A percentile compares a stretch with the other conserved stretches of the same genome.
Evolutionary conservation across 2,888 invertebrate species (phyloP).

Genomic region (Lypha dubia): DNA sequence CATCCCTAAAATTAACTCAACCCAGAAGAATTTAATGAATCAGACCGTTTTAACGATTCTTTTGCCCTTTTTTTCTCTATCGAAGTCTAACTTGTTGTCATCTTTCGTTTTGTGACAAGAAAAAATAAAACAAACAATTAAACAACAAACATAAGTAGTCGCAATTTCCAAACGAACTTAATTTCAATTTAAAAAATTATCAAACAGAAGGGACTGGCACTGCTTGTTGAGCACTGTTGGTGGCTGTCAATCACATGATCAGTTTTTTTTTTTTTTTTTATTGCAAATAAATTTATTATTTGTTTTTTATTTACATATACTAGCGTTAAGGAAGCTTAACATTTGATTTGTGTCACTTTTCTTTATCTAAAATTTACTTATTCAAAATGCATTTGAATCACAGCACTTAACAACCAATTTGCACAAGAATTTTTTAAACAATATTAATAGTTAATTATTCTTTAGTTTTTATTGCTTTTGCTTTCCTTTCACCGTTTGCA

Average conservation of each 20-base stretch:
- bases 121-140: constrained; percentile 20
- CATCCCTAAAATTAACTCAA: constrained; percentile 30
- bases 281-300: constrained; percentile 23
- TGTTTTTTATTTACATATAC: neutral
- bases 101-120: neutral
- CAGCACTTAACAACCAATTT: constrained; percentile 39
- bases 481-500: neutral
- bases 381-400: constrained; percentile 31
- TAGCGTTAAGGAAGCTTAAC: constrained; percentile 59
- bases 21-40: constrained; percentile 27
- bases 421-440: constrained; percentile 1
- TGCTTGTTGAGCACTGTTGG: constrained; percentile 9
- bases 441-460: neutral
- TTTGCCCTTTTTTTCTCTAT: constrained; percentile 25
- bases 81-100: constrained; percentile 14
- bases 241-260: constrained; percentile 55
- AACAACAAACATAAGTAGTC: neutral
- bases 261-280: constrained; percentile 18
- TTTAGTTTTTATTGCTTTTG: constrained; percentile 21
- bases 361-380: constrained; percentile 22
- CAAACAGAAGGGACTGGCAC: constrained; percentile 10
- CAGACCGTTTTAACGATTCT: constrained; percentile 21
- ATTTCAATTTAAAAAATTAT: neutral
- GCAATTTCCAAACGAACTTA: neutral
- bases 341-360: constrained; percentile 18